Conservation (phyloP, 2,888 invertebrate genomes). For the Diloba caeruleocephala region DNA sequence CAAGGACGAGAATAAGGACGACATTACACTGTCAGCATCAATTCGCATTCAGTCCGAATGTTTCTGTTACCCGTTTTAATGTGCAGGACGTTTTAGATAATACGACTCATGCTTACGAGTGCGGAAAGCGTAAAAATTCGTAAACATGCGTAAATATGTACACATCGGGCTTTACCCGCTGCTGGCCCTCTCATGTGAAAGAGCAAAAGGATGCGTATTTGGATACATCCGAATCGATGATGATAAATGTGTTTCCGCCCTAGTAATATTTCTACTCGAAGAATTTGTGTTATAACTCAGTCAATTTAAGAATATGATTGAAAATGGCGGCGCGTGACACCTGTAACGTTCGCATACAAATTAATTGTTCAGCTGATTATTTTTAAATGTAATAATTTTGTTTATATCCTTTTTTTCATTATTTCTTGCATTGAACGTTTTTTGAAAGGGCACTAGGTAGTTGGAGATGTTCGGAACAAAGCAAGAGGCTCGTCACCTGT, state of each 20-base stretch:
- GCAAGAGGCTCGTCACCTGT: no score
- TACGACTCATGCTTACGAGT: constrained; percentile 1
- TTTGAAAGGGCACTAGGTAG: no score
- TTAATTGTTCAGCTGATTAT: no score
- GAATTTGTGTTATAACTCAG: no score
- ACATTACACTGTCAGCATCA: not conserved
- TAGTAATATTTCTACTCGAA: not conserved
- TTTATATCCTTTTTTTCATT: no score
- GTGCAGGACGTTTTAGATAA: not conserved
- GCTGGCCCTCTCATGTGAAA: not conserved
- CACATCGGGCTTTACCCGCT: not conserved
- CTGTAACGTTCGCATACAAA: no score
- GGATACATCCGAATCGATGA: not conserved
- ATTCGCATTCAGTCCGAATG: not conserved
- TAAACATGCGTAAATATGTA: constrained; percentile 5
- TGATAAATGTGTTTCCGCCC: constrained; percentile 1
- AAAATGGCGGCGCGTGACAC: no score
- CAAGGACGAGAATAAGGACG: no score
- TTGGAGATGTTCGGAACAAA: no score
- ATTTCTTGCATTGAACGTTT: no score
- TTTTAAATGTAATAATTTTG: no score
- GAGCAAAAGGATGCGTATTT: constrained; percentile 1
- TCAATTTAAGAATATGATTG: no score
- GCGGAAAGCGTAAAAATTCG: constrained; percentile 4
- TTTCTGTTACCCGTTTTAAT: not conserved